These are phyloP conservation scores for Zhuqinia jingwanae DNA, from an alignment of 2,888 invertebrate species.

Conservation along the genomic window DNA sequence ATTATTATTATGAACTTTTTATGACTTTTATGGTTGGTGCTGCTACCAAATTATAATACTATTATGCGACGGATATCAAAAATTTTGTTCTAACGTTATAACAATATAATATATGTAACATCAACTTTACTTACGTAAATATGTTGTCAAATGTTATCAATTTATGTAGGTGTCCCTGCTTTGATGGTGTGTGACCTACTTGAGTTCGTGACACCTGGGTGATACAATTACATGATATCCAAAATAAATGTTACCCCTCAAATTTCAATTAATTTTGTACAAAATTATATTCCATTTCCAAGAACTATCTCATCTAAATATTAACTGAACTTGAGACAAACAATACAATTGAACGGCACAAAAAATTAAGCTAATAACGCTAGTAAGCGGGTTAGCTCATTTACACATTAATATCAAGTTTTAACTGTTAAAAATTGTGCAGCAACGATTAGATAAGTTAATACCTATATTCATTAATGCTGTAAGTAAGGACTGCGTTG, in stretches of 20 bases:
- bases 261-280: too few species aligned
- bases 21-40: neutral
- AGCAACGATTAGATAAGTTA: too few species aligned
- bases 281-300: neutral
- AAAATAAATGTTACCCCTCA: neutral
- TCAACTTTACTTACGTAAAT: neutral
- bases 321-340: too few species aligned
- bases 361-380: too few species aligned
- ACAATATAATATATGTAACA: neutral
- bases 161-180: neutral
- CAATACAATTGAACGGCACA: too few species aligned
- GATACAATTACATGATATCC: neutral
- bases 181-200: slow-evolving; percentile 47
- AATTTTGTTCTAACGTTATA: neutral
- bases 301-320: too few species aligned
- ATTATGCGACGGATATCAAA: neutral
- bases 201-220: slow-evolving; percentile 47
- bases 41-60: neutral
- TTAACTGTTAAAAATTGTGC: too few species aligned
- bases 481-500: too few species aligned
- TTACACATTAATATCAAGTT: too few species aligned
- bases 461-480: too few species aligned
- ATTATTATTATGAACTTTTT: neutral
- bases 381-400: too few species aligned
- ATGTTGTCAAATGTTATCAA: neutral